These are phyloP conservation scores for Drosophila ananassae DNA, from an alignment of 1,140 invertebrate species.

Conservation along the genomic window DNA sequence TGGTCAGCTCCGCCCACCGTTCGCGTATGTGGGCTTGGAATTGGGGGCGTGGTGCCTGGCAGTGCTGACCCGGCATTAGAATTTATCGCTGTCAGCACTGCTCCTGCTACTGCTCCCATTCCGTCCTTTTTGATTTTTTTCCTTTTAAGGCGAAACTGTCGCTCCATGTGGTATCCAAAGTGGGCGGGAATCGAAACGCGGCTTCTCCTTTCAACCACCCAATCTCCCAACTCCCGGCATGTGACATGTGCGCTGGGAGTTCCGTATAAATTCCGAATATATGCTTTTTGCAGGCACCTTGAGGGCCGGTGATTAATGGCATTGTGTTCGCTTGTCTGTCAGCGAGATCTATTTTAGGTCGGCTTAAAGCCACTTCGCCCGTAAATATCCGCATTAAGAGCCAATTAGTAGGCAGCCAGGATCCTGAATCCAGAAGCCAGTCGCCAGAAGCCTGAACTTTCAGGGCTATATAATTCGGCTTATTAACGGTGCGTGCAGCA, in stretches of 20 bases:
- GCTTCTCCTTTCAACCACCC: background rate
- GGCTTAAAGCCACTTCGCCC: conserved; percentile 42
- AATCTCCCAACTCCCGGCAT: conserved; percentile 8
- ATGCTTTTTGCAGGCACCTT: conserved; percentile 43
- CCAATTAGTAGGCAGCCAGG: conserved; percentile 28
- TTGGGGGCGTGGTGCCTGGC: conserved; percentile 55
- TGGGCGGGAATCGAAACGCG: conserved; percentile 33
- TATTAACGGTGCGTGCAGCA: conserved; percentile 79
- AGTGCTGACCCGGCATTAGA: conserved; percentile 71
- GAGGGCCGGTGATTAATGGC: conserved; percentile 75
- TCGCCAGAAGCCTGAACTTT: conserved; percentile 6
- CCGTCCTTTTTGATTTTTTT: conserved; percentile 23
- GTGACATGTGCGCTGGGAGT: conserved; percentile 60
- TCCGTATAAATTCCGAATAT: conserved; percentile 6
- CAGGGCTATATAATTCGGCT: conserved; percentile 65
- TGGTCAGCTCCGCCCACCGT: conserved; percentile 51
- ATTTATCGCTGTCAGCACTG: conserved; percentile 80
- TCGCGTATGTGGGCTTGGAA: conserved; percentile 1
- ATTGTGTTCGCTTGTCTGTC: conserved; percentile 67
- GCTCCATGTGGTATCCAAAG: conserved; percentile 37
- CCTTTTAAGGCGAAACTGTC: conserved; percentile 54
- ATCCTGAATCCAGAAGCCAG: background rate
- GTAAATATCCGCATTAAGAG: conserved; percentile 45
- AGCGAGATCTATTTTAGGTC: conserved; percentile 67
- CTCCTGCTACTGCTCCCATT: conserved; percentile 1